Conservation (phyloP, 2,888 invertebrate genomes). For the Blastobasis lacticolella region DNA sequence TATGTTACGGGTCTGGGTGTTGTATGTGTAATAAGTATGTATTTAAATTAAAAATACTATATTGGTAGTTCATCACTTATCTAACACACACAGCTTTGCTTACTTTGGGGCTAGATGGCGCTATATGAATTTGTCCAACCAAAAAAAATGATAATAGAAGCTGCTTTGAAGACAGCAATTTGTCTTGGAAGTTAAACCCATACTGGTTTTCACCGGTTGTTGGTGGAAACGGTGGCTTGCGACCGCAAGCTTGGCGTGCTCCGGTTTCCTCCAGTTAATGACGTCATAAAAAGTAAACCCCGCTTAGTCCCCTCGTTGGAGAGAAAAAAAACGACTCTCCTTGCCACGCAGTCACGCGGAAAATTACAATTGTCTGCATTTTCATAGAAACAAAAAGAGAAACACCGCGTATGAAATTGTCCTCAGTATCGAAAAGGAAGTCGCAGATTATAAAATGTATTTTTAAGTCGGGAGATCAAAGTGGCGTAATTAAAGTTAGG, state of each 20-base stretch:
- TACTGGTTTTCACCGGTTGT: too few species aligned
- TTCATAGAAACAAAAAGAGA: slow-evolving; percentile 12
- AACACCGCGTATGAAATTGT: neutral
- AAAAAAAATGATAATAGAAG: too few species aligned
- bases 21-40: too few species aligned
- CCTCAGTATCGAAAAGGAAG: neutral
- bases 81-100: too few species aligned
- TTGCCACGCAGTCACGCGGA: slow-evolving; percentile 44
- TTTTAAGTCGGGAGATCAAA: slow-evolving; percentile 1
- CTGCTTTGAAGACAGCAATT: too few species aligned
- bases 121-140: too few species aligned
- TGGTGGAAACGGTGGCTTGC: slow-evolving; percentile 6
- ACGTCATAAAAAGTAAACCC: slow-evolving; percentile 59
- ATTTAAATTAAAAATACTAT: too few species aligned
- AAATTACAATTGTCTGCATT: slow-evolving; percentile 51
- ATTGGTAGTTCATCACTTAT: too few species aligned
- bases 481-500: slow-evolving; percentile 7
- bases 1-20: too few species aligned
- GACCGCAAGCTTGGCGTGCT: slow-evolving; percentile 57
- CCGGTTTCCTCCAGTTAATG: slow-evolving; percentile 63
- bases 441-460: slow-evolving; percentile 2
- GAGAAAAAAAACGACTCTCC: slow-evolving; percentile 47
- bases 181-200: too few species aligned
- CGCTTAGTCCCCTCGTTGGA: slow-evolving; percentile 37
- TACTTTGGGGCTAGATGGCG: too few species aligned